Base-by-base conservation (phyloP, 2,888 invertebrate species). In the Oxyscelio sp. region DNA sequence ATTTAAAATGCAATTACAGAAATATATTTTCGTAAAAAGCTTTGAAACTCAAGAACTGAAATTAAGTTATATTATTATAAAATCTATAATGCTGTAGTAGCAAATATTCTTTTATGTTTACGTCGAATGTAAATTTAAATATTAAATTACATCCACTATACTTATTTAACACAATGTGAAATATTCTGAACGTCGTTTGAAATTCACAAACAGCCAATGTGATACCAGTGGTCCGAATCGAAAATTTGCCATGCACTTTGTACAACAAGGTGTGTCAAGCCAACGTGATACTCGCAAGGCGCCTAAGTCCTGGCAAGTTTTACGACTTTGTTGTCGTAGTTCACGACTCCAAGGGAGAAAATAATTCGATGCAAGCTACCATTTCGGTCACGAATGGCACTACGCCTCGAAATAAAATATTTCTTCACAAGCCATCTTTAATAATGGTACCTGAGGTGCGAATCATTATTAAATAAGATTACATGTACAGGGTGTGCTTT, bases 241-340 rank as follows among this genome's bases (percentile, higher is more conserved):
- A 97, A 92, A 96, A 97, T 88, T 95, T 98, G 78, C 97, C 98
- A 58, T 98, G 98, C 95, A 97, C 97, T 78, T 96, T 97, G 87
- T 97, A 97, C 95, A 97, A 98, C 95, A 97, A 97, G 65, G 97
- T 97, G 90, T 98, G 98, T 94, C 97, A 98, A 94, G 98, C 98
- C 74, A 98, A 98, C 94, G 97, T 98, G 89, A 96, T 97, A 87
- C 95, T 98, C 85, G 96, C 96, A 87, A 95, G 97, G 89, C 95
- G 97, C 85, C 94, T 98, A 89, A 97, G 97, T 93, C 96, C 97
- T 0, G 97, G 97, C n/a, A 96, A 97, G 82, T 97, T 97, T 90
- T 97, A 98, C 94, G 97, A 98, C 95, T 98, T 97, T 94, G 95
- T 96, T 85, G 95, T 96, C 68, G 94, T 95, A 48, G 97, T 96